Base-by-base conservation (phyloP, 2,888 invertebrate genomes). In the Hemaris fuciformis region DNA sequence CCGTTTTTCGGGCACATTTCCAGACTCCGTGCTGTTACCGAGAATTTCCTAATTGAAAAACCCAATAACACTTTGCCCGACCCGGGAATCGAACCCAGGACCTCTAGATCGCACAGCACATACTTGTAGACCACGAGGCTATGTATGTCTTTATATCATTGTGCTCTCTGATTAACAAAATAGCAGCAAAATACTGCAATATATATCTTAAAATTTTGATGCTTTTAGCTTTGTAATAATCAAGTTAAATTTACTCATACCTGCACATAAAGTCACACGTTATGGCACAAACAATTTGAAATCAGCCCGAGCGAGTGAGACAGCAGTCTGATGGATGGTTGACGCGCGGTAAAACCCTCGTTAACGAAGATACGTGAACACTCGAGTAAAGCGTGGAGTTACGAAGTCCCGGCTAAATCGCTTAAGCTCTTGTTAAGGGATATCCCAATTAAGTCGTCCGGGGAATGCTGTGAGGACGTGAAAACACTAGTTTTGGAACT, bases 281-380 rank as follows among this genome's bases (percentile, higher is more conserved):
- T 23, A 25, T 20, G 53, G 38, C 20, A 20, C 25, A 60, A 27
- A 48, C 46, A 60, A 48, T 23, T 48, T 15, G 41, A 57, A 63
- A 63, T 61, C 60, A 59, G 64, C 65, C 62, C 66, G 62, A 62
- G 64, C 59, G 61, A 56, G 56, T 66, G 61, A 59, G 62, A 64
- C 66, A 64, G 66, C 63, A 65, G 65, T 57, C 65, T 75, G 69
- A 75, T 72, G 68, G 67, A 67, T 64, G 67, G 69, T 57, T 64
- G 66, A 69, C 71, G 67, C 66, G 65, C 63, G 65, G 69, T 75
- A 69, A 78, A 75, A 70, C 71, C 69, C 69, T 70, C 64, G 79
- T 78, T 74, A 78, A 75, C 67, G 64, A 65, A 63, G 57, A 73
- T 73, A 72, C 70, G 70, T 71, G 72, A 67, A 70, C 69, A 67